Percentiles rank a stretch among this genome's conserved stretches.
Conservation (phyloP, 1,140 invertebrate genomes). For the Plutomurus gul region DNA sequence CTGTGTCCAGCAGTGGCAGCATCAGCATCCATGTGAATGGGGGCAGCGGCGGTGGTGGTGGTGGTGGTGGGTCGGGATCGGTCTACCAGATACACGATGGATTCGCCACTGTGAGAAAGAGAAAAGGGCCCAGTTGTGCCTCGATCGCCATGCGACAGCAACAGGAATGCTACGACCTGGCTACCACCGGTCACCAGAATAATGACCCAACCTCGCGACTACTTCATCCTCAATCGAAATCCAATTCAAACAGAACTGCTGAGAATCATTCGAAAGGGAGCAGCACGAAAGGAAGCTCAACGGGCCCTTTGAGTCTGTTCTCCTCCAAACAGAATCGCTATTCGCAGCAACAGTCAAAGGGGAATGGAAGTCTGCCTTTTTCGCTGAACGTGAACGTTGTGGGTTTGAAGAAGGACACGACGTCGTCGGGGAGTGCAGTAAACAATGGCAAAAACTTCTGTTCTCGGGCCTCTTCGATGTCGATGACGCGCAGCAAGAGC, state of each 20-base stretch:
- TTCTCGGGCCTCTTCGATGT: not conserved
- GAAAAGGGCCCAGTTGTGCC: constrained; percentile 48
- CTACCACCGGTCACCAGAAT: not conserved
- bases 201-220: not conserved
- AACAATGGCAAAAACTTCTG: not conserved
- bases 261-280: not conserved
- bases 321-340: not conserved
- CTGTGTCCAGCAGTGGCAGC: constrained; percentile 25
- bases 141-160: constrained; percentile 46
- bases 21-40: constrained; percentile 8
- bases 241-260: not conserved
- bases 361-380: not conserved
- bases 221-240: not conserved
- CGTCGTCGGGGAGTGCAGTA: not conserved
- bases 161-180: constrained; percentile 21
- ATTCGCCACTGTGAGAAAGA: constrained; percentile 76
- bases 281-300: not conserved
- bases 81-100: constrained; percentile 74
- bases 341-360: not conserved
- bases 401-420: too few species aligned
- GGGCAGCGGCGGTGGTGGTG: not conserved
- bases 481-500: not conserved
- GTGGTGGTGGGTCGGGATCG: not conserved
- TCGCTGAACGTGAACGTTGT: not conserved
- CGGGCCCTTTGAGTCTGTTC: not conserved